Evolutionary conservation across 30 jellyfish, hydroid and myxozoan species (phyloP).

Genomic region (Clytia hemisphaerica): DNA sequence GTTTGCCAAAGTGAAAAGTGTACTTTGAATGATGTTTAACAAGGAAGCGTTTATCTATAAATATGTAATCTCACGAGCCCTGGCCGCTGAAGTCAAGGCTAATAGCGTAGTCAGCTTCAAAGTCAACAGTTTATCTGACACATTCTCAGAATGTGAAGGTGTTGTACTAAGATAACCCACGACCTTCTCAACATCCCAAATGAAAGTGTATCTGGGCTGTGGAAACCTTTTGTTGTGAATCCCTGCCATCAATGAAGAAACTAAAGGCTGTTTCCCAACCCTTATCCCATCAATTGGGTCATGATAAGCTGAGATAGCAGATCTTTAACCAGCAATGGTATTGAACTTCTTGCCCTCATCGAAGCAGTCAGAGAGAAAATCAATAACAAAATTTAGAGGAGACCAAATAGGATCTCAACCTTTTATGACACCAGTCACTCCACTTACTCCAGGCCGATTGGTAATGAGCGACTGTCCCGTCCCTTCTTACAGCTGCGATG

Average conservation of each 20-base stretch:
- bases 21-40: constrained; percentile 7
- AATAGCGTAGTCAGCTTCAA: neutral
- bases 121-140: neutral
- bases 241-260: neutral
- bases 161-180: neutral
- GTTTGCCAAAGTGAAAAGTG: neutral
- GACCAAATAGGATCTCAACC: constrained; percentile 7
- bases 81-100: constrained; percentile 3
- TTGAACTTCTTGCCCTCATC: neutral
- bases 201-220: neutral
- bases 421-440: too few relatives aligned
- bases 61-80: neutral
- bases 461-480: constrained; percentile 8
- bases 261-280: neutral
- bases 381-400: neutral
- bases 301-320: neutral
- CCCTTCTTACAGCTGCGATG: constrained; percentile 31
- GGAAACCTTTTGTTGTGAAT: neutral
- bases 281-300: neutral
- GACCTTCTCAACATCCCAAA: constrained; percentile 1
- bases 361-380: neutral
- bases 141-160: neutral
- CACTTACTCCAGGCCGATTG: too few relatives aligned
- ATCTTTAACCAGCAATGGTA: neutral
- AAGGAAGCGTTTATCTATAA: neutral